A percentile compares a stretch with the other conserved stretches of the same genome.
Conservation (phyloP, 2,113 vertebrate species). For the Elaphurus davidianus region DNA sequence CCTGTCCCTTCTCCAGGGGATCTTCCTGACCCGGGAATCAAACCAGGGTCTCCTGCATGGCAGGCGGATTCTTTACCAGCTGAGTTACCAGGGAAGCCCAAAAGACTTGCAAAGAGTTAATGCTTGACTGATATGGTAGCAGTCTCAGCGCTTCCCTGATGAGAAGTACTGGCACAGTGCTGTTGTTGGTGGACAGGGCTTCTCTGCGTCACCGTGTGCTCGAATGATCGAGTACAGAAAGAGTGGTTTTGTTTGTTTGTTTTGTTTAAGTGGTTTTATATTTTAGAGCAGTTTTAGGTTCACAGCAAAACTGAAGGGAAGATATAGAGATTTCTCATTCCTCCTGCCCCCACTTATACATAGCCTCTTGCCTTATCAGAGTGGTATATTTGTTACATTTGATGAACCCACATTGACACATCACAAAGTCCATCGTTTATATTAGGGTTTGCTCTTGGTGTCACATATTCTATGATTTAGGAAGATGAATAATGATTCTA, state of each 20-base stretch:
- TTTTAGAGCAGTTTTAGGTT: neutral
- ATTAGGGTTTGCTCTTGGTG: neutral
- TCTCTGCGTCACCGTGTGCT: neutral
- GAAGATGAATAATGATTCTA: neutral
- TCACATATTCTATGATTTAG: neutral
- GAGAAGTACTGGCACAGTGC: neutral
- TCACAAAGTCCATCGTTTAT: neutral
- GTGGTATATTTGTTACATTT: neutral
- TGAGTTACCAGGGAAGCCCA: neutral
- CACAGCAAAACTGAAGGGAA: neutral
- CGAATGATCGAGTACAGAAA: neutral
- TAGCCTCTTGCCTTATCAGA: neutral
- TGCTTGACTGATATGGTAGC: neutral
- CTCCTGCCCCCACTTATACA: neutral
- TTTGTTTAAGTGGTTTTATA: neutral
- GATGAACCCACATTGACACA: neutral
- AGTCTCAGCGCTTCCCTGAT: neutral
- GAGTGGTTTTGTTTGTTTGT: neutral
- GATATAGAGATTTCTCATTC: neutral
- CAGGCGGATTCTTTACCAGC: neutral
- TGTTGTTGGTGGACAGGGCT: neutral
- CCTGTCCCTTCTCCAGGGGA: neutral
- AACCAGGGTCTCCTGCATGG: neutral
- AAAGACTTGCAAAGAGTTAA: neutral
- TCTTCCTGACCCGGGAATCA: neutral